Evolutionary conservation across 2,113 vertebrate genomes (phyloP), one percentile per base, ranked within the genome.

Genomic region (Carollia perspicillata): DNA sequence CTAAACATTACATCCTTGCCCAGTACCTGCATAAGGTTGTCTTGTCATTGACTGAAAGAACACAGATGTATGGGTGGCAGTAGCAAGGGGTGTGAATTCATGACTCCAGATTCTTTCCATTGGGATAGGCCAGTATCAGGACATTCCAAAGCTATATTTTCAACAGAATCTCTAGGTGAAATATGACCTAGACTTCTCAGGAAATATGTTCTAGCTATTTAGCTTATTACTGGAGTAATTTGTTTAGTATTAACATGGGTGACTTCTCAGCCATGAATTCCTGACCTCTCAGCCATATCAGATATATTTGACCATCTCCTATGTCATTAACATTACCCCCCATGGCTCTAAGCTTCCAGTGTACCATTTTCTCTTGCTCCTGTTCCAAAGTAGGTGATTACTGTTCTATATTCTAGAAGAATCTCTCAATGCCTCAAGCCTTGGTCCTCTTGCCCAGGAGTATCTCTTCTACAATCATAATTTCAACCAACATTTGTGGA

Each of bases 401-500:
- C 4, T 72, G 17, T 58, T 65, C 60, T 53, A 1, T 49, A 69
- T 79, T 55, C 78, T 33, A 40, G 5, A 66, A 47, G 30, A 51
- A 71, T 85, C 4, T 63, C 47, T 78, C 40, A 68, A 3, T 16
- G 12, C 18, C 47, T 74, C 47, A 53, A 30, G 16, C 7, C 11
- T 74, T 80, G 4, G 2, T 63, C 11, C 17, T 60, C 11, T 71
- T 71, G 8, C 3, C 11, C 10, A 26, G 37, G 3, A 79, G 2
- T 40, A 72, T 53, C 37, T 90, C 26, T 80, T 40, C 12, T 28
- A 66, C 2, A 51, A 6, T 74, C 37, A 71, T 49, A 20, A 87
- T 75, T 93, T 94, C 37, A 93, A 37, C 35, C 68, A 17, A n/a
- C 4, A 49, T 42, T 72, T 89, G 2, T 60, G 53, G 30, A 87